Base-by-base conservation (phyloP, 30 jellyfish, hydroid and myxozoan genomes). In the Clytia hemisphaerica region DNA sequence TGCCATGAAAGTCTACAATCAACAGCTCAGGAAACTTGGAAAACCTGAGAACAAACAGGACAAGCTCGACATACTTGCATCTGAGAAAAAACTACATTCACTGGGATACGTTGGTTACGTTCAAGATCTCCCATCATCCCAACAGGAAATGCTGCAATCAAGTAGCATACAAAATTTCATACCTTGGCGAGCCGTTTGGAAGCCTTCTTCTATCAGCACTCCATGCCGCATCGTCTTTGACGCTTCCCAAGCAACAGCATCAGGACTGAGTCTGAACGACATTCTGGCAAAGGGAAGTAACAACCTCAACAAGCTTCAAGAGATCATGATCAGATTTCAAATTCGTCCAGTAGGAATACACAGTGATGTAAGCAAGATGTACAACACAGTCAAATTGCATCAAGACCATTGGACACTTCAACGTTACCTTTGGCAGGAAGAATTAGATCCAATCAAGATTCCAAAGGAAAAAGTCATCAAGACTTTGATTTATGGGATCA, bases 401-500 rank as follows among this genome's bases (percentile, higher is more conserved):
- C n/a, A n/a, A n/a, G n/a, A n/a, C n/a, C n/a, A n/a, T n/a, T n/a
- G n/a, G n/a, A n/a, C n/a, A n/a, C n/a, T n/a, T n/a, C n/a, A n/a
- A n/a, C n/a, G n/a, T n/a, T n/a, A n/a, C n/a, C n/a, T n/a, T n/a
- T n/a, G n/a, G n/a, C n/a, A n/a, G n/a, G n/a, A n/a, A 12, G 72
- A n/a, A n/a, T 49, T 58, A 25, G 72, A 58, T 31, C 58, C 72
- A 7, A 19, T 27, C 9, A 58, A 58, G 58, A 58, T n/a, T n/a
- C n/a, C n/a, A n/a, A n/a, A n/a, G n/a, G n/a, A n/a, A n/a, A n/a
- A n/a, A n/a, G n/a, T n/a, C 10, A 58, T 31, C 72, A 58, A 58
- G 58, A 58, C 72, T 9, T 19, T 58, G 4, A 31, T 58, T 19
- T 58, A 19, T 16, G n/a, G n/a, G n/a, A n/a, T n/a, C n/a, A n/a